A percentile compares a stretch with the other conserved stretches of the same genome.
Conservation (phyloP, 2,888 invertebrate genomes). For the Pristionchus mayeri region DNA sequence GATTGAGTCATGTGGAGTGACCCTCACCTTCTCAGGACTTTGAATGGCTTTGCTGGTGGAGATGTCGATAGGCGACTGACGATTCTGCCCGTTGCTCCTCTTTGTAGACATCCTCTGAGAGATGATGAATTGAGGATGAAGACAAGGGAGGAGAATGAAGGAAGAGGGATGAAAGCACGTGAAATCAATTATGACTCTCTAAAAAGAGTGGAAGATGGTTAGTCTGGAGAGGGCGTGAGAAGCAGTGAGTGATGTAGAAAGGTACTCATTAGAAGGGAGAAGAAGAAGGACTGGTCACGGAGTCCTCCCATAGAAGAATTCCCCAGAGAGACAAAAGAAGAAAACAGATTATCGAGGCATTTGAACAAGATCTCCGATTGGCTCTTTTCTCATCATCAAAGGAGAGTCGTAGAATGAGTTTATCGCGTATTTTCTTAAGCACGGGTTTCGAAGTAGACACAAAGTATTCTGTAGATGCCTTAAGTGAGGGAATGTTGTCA, state of each 20-base stretch:
- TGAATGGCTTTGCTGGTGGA: slow-evolving; percentile 4
- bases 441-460: slow-evolving; percentile 31
- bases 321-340: not conserved
- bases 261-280: not conserved
- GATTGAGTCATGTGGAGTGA: too few species aligned
- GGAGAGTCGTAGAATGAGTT: not conserved
- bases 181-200: not conserved
- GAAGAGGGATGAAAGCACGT: not conserved
- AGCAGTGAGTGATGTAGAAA: not conserved
- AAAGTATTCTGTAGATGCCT: slow-evolving; percentile 8
- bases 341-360: slow-evolving; percentile 10
- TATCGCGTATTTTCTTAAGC: slow-evolving; percentile 32
- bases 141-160: not conserved
- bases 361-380: not conserved
- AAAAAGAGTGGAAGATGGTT: not conserved
- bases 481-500: slow-evolving; percentile 18
- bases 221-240: not conserved
- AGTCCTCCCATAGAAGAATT: not conserved
- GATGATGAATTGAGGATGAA: not conserved
- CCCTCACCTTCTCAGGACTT: slow-evolving; percentile 26
- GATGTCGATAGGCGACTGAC: slow-evolving; percentile 46
- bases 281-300: not conserved
- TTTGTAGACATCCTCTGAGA: not conserved
- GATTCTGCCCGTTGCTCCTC: not conserved
- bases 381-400: not conserved